phyloP scores from a whole-genome alignment of 2,888 invertebrate species.

The Temnothorax ravouxi region DNA sequence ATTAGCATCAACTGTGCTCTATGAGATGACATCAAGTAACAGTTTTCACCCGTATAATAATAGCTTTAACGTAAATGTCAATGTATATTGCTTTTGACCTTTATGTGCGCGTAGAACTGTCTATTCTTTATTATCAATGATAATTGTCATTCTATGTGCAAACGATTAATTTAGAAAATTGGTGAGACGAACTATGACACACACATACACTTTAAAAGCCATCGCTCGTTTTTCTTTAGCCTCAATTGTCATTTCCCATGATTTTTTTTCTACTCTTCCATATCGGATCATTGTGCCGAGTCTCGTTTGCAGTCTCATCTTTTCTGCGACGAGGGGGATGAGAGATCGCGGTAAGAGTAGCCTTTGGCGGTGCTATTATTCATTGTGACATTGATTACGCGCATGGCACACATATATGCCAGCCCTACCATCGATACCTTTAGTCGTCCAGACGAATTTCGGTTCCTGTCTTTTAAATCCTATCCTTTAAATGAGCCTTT shows the following conservation, averaged over 20 bases:
- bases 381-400: slow-evolving; percentile 75
- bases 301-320: slow-evolving; percentile 51
- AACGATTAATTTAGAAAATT: not conserved
- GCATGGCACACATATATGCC: slow-evolving; percentile 69
- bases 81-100: not conserved
- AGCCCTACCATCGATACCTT: slow-evolving; percentile 33
- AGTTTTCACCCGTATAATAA: slow-evolving; percentile 18
- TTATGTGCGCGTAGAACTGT: not conserved
- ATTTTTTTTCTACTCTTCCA: not conserved
- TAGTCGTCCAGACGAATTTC: slow-evolving; percentile 54
- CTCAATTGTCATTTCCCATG: not conserved
- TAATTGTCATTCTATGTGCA: not conserved
- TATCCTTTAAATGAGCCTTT: not conserved
- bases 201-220: not conserved
- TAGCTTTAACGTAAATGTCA: not conserved
- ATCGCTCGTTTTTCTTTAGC: not conserved
- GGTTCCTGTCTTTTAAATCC: slow-evolving; percentile 29
- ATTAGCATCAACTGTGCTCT: not conserved
- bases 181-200: not conserved
- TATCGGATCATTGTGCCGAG: slow-evolving; percentile 57
- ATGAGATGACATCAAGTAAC: not conserved
- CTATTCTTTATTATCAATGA: not conserved
- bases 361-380: slow-evolving; percentile 72
- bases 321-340: slow-evolving; percentile 51
- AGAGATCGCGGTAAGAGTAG: slow-evolving; percentile 54